Evolutionary conservation across 2,797 vertebrate species (phyloP).

Genomic region (Gambusia yucatana): DNA sequence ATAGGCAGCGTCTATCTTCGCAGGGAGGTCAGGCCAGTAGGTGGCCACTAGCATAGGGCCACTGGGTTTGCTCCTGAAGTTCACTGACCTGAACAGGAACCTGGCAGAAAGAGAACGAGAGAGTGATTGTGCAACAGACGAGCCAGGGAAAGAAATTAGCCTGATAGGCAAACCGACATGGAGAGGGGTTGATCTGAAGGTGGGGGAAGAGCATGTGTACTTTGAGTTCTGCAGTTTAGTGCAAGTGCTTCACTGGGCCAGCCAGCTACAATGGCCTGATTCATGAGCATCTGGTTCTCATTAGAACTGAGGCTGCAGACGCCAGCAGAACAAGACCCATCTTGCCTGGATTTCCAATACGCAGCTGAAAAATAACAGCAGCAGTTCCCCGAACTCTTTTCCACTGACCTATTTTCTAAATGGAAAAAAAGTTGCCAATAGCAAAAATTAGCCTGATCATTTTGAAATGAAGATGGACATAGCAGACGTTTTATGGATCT

Average conservation of each 20-base stretch:
- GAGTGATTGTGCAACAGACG: slow-evolving; percentile 37
- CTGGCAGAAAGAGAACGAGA: slow-evolving; percentile 74
- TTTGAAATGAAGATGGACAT: slow-evolving; percentile 4
- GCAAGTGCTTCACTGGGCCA: slow-evolving; percentile 68
- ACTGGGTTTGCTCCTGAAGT: slow-evolving; percentile 86
- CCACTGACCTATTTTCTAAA: slow-evolving; percentile 83
- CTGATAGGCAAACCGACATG: slow-evolving; percentile 36
- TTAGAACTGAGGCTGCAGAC: slow-evolving; percentile 73
- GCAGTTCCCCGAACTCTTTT: slow-evolving; percentile 75
- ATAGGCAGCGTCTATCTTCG: slow-evolving; percentile 94
- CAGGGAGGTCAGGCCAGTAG: slow-evolving; percentile 94
- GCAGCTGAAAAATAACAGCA: slow-evolving; percentile 79
- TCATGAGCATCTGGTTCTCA: slow-evolving; percentile 88
- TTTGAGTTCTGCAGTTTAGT: slow-evolving; percentile 45
- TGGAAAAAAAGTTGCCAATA: slow-evolving; percentile 43
- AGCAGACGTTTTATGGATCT: background rate
- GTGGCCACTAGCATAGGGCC: slow-evolving; percentile 93
- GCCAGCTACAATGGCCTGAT: slow-evolving; percentile 85
- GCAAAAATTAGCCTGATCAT: slow-evolving; percentile 37
- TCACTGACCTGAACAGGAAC: slow-evolving; percentile 94
- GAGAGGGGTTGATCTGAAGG: slow-evolving; percentile 28
- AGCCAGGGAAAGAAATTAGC: slow-evolving; percentile 36
- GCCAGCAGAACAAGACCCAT: slow-evolving; percentile 77
- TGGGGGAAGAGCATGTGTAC: slow-evolving; percentile 6
- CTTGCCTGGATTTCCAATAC: slow-evolving; percentile 75